Percentiles rank a stretch among this genome's conserved stretches.
phyloP scores from a whole-genome alignment of 2,113 vertebrate species.

The Acinonyx jubatus region DNA sequence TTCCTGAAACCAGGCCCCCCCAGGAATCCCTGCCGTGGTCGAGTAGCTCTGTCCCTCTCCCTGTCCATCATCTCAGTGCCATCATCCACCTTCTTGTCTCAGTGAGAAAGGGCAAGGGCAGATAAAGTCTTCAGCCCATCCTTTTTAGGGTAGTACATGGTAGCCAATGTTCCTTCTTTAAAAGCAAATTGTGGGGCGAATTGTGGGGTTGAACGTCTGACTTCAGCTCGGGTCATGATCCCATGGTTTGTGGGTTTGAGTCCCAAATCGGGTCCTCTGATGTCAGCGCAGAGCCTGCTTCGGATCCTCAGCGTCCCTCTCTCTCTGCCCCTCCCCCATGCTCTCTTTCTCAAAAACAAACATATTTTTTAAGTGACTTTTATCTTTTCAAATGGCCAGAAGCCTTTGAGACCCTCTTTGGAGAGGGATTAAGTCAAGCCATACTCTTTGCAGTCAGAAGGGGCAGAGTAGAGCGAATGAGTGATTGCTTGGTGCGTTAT shows the following conservation, averaged over 20 bases:
- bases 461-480: background rate
- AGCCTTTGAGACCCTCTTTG: background rate
- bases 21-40: background rate
- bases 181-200: background rate
- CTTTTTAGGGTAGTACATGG: background rate
- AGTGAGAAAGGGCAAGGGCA: background rate
- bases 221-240: too few species aligned
- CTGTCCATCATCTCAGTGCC: background rate
- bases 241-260: too few species aligned
- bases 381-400: constrained; percentile 1
- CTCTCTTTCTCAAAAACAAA: background rate
- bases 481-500: background rate
- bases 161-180: background rate
- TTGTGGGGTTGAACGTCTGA: too few species aligned
- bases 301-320: too few species aligned
- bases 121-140: background rate
- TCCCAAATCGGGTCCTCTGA: too few species aligned
- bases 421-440: background rate
- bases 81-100: background rate
- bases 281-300: too few species aligned
- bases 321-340: too few species aligned
- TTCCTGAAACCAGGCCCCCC: background rate
- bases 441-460: background rate
- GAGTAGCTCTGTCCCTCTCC: background rate
- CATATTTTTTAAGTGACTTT: background rate